These are phyloP conservation scores for Choristoneura rosaceana DNA, from an alignment of 2,888 invertebrate genomes.

Conservation along the genomic window DNA sequence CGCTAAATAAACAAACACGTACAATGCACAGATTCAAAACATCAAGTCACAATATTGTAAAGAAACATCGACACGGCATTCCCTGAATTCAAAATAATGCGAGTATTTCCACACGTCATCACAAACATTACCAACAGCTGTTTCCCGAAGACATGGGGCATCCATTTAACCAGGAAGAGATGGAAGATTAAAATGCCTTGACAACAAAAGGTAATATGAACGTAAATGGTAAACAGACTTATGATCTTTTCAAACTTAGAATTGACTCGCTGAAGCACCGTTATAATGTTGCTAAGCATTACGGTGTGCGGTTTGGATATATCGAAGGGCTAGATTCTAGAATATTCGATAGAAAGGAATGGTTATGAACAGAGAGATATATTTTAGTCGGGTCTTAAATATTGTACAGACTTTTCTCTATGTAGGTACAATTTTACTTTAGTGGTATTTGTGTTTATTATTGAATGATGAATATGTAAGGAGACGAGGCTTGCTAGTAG, in stretches of 20 bases:
- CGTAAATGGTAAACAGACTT: slow-evolving; percentile 13
- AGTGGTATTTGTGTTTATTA: too few species aligned
- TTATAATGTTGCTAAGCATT: slow-evolving; percentile 35
- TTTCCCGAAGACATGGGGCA: slow-evolving; percentile 19
- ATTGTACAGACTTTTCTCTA: too few species aligned
- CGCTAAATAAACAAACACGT: not conserved
- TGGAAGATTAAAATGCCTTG: slow-evolving; percentile 20
- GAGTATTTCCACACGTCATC: slow-evolving; percentile 20
- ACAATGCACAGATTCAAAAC: not conserved
- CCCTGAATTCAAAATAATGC: slow-evolving; percentile 26
- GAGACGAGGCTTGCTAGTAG: too few species aligned
- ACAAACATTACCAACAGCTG: slow-evolving; percentile 18
- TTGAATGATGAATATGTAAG: too few species aligned
- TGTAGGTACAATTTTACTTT: too few species aligned
- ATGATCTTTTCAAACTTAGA: slow-evolving; percentile 25
- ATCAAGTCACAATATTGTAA: slow-evolving; percentile 1
- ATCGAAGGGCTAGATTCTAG: slow-evolving; percentile 18
- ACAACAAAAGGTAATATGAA: slow-evolving; percentile 27
- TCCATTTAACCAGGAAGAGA: slow-evolving; percentile 37
- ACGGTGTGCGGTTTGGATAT: slow-evolving; percentile 26
- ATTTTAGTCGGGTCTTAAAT: not conserved
- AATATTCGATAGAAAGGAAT: not conserved
- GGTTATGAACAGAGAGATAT: not conserved
- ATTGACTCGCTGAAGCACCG: slow-evolving; percentile 19
- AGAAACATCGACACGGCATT: slow-evolving; percentile 23